A percentile compares a stretch with the other conserved stretches of the same genome.
Conservation (phyloP, 2,113 vertebrate genomes). For the Sebastes fasciatus region DNA sequence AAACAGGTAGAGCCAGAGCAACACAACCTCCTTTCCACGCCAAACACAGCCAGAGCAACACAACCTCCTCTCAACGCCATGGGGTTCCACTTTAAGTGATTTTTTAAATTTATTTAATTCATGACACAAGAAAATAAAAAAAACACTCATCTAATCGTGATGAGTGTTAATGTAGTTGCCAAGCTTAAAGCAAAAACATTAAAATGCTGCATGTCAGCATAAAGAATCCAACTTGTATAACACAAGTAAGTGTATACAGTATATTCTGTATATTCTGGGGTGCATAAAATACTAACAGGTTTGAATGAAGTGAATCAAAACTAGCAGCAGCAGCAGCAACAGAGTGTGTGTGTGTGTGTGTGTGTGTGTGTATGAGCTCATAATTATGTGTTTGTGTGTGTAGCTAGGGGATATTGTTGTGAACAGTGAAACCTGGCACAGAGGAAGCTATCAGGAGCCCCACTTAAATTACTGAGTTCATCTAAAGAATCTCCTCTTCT, state of each 20-base stretch:
- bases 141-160: background rate
- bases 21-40: too few species aligned
- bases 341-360: too few species aligned
- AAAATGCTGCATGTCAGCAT: background rate
- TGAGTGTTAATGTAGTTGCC: background rate
- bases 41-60: too few species aligned
- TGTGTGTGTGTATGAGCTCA: background rate
- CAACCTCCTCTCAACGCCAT: too few species aligned
- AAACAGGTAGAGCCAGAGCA: too few species aligned
- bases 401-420: slow-evolving; percentile 40
- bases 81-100: background rate
- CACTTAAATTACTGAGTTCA: slow-evolving; percentile 50
- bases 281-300: background rate
- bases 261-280: background rate
- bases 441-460: background rate
- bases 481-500: slow-evolving; percentile 4
- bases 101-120: background rate
- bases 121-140: background rate
- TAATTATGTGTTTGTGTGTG: slow-evolving; percentile 5
- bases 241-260: too few species aligned
- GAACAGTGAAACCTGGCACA: slow-evolving; percentile 17
- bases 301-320: slow-evolving; percentile 15
- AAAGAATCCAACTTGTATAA: background rate
- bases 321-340: background rate
- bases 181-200: background rate